Percentiles rank a stretch among this genome's conserved stretches.
Evolutionary conservation across 2,888 invertebrate species (phyloP).

Genomic region (Rhaphigaster nebulosa): DNA sequence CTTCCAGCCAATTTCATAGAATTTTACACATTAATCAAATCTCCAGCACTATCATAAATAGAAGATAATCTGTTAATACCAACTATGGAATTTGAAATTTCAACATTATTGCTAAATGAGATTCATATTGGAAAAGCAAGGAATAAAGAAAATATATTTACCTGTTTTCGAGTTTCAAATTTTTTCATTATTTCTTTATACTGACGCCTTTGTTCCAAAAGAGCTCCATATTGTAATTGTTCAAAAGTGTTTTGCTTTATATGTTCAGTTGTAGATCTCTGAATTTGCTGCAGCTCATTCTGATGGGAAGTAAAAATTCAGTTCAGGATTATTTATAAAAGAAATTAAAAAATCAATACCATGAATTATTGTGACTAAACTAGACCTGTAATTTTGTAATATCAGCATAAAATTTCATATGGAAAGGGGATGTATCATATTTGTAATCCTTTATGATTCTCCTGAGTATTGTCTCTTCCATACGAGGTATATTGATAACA

Average conservation of each 20-base stretch:
- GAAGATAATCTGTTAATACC: too few species aligned
- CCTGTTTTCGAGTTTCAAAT: conserved; percentile 3
- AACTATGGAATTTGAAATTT: not conserved
- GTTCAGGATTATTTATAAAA: not conserved
- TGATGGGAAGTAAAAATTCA: conserved; percentile 64
- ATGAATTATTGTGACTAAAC: not conserved
- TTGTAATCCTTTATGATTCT: conserved; percentile 73
- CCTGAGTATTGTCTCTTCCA: conserved; percentile 74
- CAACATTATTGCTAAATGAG: too few species aligned
- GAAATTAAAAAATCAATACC: not conserved
- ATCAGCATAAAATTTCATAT: conserved; percentile 70
- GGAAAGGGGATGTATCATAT: conserved; percentile 71
- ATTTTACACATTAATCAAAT: too few species aligned
- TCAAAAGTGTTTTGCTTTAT: conserved; percentile 73
- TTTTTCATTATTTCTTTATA: conserved; percentile 51
- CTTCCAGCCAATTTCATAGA: too few species aligned
- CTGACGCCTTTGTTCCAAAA: conserved; percentile 43
- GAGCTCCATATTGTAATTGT: conserved; percentile 67
- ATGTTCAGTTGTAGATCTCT: conserved; percentile 69
- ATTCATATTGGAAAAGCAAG: too few species aligned
- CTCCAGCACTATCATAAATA: too few species aligned
- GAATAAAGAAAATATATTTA: conserved; percentile 22
- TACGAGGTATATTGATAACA: conserved; percentile 71
- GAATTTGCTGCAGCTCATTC: conserved; percentile 68
- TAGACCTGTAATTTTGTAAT: conserved; percentile 65